Percentiles rank a stretch among this genome's conserved stretches.
These are phyloP conservation scores for Caranx ignobilis DNA, from an alignment of 2,113 vertebrate species.

Conservation along the genomic window DNA sequence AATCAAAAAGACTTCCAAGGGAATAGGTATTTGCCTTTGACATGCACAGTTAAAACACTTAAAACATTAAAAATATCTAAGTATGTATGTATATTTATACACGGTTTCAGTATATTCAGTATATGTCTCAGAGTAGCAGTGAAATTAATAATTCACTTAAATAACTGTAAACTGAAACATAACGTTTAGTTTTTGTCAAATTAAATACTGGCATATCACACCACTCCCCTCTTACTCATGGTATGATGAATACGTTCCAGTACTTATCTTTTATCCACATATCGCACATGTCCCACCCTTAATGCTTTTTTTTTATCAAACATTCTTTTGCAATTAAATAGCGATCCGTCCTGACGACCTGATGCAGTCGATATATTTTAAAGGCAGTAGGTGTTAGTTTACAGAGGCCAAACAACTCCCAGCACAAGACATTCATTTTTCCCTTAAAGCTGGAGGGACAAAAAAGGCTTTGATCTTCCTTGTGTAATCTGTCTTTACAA, in stretches of 20 bases:
- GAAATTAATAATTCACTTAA: not conserved
- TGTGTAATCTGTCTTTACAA: not conserved
- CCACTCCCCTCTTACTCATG: constrained; percentile 53
- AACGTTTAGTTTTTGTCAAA: not conserved
- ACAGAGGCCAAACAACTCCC: not conserved
- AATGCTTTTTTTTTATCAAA: constrained; percentile 17
- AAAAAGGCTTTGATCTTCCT: not conserved
- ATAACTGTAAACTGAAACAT: not conserved
- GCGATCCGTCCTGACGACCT: not conserved
- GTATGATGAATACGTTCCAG: not conserved
- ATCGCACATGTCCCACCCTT: constrained; percentile 34
- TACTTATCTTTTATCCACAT: constrained; percentile 34
- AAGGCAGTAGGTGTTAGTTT: not conserved
- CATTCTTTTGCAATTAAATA: constrained; percentile 14
- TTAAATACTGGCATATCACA: not conserved
- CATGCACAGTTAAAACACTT: too few relatives aligned
- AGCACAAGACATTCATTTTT: not conserved
- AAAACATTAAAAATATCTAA: too few relatives aligned
- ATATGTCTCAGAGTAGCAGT: not conserved
- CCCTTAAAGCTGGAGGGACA: too few relatives aligned
- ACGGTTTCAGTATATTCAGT: too few relatives aligned
- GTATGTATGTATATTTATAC: too few relatives aligned
- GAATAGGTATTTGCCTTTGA: not conserved
- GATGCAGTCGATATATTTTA: not conserved
- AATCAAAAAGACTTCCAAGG: not conserved